These are phyloP conservation scores for Cataglyphis livida DNA, from an alignment of 2,888 invertebrate genomes.

Conservation along the genomic window DNA sequence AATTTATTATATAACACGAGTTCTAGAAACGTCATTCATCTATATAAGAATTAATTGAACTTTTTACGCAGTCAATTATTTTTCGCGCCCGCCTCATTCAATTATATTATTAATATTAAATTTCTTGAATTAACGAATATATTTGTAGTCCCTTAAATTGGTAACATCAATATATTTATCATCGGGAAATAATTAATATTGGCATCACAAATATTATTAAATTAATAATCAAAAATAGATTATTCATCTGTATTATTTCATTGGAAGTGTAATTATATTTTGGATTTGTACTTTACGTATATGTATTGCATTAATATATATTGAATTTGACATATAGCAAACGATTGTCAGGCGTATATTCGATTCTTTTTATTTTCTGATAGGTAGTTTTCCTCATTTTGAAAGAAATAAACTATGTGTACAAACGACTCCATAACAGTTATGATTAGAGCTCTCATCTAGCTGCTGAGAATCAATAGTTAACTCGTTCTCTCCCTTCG, in stretches of 20 bases:
- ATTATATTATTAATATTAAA: neutral
- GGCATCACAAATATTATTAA: neutral
- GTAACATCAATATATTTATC: neutral
- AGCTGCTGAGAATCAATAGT: slow-evolving; percentile 69
- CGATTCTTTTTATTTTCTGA: neutral
- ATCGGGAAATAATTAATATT: neutral
- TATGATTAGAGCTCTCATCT: slow-evolving; percentile 48
- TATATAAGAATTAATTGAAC: slow-evolving; percentile 15
- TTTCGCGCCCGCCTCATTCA: neutral
- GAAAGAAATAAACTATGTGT: slow-evolving; percentile 29
- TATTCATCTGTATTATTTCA: neutral
- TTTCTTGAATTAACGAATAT: neutral
- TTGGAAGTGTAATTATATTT: neutral
- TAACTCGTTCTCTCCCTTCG: slow-evolving; percentile 66
- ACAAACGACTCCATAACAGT: slow-evolving; percentile 48
- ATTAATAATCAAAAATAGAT: neutral
- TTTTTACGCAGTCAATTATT: neutral
- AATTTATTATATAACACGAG: slow-evolving; percentile 4
- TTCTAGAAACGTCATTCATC: neutral
- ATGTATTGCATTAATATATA: neutral
- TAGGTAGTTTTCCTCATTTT: slow-evolving; percentile 21
- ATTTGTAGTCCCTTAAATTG: neutral
- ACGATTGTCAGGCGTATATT: neutral
- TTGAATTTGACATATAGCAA: neutral
- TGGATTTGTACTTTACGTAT: neutral